These are phyloP conservation scores for Sebastes elongatus DNA, from an alignment of 2,797 vertebrate species.

Conservation along the genomic window DNA sequence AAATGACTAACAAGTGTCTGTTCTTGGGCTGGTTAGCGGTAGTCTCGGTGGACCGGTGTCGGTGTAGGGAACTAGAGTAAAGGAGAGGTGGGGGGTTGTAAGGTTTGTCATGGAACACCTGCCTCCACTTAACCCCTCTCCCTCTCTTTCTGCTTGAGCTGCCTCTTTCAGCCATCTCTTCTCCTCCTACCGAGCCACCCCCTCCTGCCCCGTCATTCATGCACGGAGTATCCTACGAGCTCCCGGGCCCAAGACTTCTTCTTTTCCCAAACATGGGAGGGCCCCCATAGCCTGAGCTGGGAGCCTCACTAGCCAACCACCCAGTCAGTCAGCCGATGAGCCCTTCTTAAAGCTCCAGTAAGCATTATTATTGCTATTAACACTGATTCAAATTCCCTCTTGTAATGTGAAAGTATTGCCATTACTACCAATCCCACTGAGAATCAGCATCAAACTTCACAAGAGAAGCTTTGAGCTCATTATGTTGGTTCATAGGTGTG, in stretches of 20 bases:
- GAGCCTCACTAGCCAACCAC: constrained; percentile 56
- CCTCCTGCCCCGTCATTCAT: constrained; percentile 56
- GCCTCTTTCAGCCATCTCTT: constrained; percentile 81
- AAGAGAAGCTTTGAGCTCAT: background rate
- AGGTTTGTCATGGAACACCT: constrained; percentile 82
- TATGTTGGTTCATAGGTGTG: background rate
- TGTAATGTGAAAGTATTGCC: background rate
- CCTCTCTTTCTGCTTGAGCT: constrained; percentile 87
- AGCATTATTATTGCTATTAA: background rate
- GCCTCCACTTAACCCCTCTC: constrained; percentile 86
- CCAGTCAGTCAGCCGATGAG: constrained; percentile 16
- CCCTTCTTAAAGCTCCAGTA: background rate
- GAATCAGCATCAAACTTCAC: background rate
- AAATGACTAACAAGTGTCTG: constrained; percentile 71
- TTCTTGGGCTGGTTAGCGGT: constrained; percentile 47
- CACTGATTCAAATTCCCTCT: background rate
- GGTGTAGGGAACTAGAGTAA: constrained; percentile 38
- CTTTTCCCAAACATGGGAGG: constrained; percentile 72
- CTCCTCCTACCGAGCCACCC: constrained; percentile 57
- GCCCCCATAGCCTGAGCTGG: constrained; percentile 60
- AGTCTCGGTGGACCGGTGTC: constrained; percentile 52
- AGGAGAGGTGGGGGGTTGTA: constrained; percentile 65
- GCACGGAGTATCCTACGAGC: constrained; percentile 53
- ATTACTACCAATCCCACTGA: background rate
- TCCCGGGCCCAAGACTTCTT: constrained; percentile 55